Percentiles rank a stretch among this genome's conserved stretches.
phyloP scores from a whole-genome alignment of 2,797 vertebrate genomes.

The Chelmon rostratus region DNA sequence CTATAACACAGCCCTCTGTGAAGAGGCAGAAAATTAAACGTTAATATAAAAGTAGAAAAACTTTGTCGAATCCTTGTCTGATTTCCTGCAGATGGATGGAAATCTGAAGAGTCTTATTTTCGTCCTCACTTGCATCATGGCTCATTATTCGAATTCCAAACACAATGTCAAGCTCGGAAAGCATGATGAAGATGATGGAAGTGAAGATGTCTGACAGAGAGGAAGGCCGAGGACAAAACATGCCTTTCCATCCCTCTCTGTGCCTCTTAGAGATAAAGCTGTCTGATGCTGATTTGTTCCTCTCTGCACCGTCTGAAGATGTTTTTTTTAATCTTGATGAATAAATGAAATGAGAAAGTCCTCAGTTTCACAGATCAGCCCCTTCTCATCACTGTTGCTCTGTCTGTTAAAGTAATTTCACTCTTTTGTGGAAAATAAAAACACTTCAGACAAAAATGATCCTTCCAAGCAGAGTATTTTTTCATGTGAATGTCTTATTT shows the following conservation, averaged over 20 bases:
- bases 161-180: neutral
- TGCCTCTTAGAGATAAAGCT: neutral
- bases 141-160: conserved; percentile 2
- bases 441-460: too few relatives aligned
- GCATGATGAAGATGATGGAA: neutral
- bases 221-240: neutral
- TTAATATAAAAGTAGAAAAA: too few relatives aligned
- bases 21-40: too few relatives aligned
- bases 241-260: neutral
- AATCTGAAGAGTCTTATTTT: neutral
- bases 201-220: neutral
- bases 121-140: neutral
- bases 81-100: neutral
- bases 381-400: too few relatives aligned
- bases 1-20: too few relatives aligned
- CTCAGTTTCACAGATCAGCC: too few relatives aligned
- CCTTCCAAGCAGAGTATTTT: too few relatives aligned
- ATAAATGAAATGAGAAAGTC: too few relatives aligned
- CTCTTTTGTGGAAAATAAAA: too few relatives aligned
- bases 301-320: neutral
- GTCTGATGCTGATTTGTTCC: neutral
- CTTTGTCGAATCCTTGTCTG: too few relatives aligned
- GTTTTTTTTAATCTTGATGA: neutral
- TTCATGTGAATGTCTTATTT: too few relatives aligned
- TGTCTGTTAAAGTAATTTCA: too few relatives aligned